These are phyloP conservation scores for Panthera tigris DNA, from an alignment of 2,113 vertebrate species.

Conservation along the genomic window DNA sequence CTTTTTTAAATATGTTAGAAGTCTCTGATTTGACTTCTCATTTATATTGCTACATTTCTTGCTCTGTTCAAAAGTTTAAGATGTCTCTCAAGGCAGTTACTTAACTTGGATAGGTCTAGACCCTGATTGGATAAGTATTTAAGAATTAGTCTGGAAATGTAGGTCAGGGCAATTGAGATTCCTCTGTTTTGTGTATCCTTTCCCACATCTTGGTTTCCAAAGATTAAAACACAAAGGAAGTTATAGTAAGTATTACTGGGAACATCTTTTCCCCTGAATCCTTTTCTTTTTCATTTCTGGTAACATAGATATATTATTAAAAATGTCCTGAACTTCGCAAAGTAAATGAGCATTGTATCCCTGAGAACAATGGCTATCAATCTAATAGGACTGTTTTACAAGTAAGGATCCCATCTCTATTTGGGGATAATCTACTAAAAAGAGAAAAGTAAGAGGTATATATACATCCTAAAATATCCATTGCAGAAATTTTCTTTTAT, in stretches of 20 bases:
- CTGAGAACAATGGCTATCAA: background rate
- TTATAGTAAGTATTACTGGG: background rate
- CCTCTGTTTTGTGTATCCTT: background rate
- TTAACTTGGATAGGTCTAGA: background rate
- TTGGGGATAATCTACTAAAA: background rate
- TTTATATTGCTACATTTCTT: background rate
- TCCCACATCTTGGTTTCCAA: background rate
- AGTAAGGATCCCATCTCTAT: background rate
- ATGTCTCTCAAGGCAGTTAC: background rate
- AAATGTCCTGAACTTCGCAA: background rate
- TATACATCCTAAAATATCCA: background rate
- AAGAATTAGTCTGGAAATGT: background rate
- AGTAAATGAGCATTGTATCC: background rate
- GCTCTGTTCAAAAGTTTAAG: background rate
- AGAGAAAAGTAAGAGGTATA: background rate
- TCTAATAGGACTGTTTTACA: background rate
- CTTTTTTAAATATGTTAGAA: background rate
- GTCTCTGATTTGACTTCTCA: constrained; percentile 18
- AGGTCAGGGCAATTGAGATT: background rate
- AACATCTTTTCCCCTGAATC: background rate
- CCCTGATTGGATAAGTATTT: background rate
- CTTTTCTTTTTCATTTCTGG: background rate
- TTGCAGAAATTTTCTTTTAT: background rate
- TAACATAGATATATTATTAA: background rate
- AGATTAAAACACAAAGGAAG: background rate